Evolutionary conservation across 2,113 vertebrate species (phyloP).

Genomic region (Noturus placidus): DNA sequence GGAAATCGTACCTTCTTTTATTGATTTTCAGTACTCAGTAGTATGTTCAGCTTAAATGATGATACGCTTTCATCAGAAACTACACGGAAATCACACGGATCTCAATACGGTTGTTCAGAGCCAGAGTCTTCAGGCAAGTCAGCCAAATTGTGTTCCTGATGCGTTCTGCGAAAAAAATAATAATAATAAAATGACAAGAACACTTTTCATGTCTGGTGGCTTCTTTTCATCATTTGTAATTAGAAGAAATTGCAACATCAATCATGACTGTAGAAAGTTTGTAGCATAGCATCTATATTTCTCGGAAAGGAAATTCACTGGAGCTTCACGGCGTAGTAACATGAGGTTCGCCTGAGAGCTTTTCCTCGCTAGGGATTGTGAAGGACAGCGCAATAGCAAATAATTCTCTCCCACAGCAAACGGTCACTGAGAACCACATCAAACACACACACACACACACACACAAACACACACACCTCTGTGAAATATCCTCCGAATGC

Average conservation of each 20-base stretch:
- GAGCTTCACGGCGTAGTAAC: no score
- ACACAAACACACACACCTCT: neutral
- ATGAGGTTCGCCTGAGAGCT: neutral
- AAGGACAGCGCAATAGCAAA: constrained; percentile 25
- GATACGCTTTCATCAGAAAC: neutral
- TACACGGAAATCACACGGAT: neutral
- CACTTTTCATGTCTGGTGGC: constrained; percentile 10
- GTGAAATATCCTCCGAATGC: constrained; percentile 3
- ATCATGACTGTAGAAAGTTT: neutral
- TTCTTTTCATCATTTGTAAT: constrained; percentile 19
- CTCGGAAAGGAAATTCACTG: neutral
- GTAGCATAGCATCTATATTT: neutral
- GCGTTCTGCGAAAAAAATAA: neutral
- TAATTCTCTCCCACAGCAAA: neutral
- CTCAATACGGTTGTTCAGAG: neutral
- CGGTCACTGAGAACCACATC: constrained; percentile 2
- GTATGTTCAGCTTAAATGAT: neutral
- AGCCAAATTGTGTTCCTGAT: neutral
- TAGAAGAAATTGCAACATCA: neutral
- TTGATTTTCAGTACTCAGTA: neutral
- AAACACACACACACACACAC: constrained; percentile 2
- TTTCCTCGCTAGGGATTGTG: constrained; percentile 25
- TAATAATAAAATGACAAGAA: neutral
- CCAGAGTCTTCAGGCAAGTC: neutral
- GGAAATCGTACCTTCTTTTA: neutral